A percentile compares a stretch with the other conserved stretches of the same genome.
phyloP scores from a whole-genome alignment of 2,797 vertebrate species.

The Gambusia yucatana region DNA sequence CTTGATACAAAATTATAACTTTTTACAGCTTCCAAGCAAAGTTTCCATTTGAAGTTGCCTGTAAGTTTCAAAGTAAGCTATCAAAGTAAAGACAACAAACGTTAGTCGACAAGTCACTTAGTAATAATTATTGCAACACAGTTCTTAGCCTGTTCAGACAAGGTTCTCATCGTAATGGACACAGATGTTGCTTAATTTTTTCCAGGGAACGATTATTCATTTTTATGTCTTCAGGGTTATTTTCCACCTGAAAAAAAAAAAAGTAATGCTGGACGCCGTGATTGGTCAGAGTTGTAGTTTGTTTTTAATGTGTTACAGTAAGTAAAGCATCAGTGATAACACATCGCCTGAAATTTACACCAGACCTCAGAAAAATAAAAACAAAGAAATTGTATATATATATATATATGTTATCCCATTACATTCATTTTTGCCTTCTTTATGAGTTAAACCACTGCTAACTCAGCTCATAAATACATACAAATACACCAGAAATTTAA shows the following conservation, averaged over 20 bases:
- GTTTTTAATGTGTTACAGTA: slow-evolving; percentile 52
- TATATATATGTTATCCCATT: not conserved
- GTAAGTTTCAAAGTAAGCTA: not conserved
- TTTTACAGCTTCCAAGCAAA: not conserved
- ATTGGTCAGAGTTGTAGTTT: slow-evolving; percentile 34
- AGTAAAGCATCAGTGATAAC: slow-evolving; percentile 45
- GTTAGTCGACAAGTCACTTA: not conserved
- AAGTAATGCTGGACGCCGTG: slow-evolving; percentile 12
- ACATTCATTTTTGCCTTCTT: slow-evolving; percentile 28
- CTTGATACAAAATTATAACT: not conserved
- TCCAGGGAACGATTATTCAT: not conserved
- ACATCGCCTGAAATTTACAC: slow-evolving; percentile 33
- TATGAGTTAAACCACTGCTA: not conserved
- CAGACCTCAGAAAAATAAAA: slow-evolving; percentile 9
- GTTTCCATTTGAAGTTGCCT: not conserved
- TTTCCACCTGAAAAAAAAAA: slow-evolving; percentile 1
- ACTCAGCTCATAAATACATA: slow-evolving; percentile 18
- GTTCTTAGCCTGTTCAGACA: not conserved
- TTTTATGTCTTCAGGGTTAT: not conserved
- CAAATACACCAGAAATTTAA: slow-evolving; percentile 3
- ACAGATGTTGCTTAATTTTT: not conserved
- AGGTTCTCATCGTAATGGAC: not conserved
- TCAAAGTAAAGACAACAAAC: not conserved
- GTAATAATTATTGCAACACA: not conserved
- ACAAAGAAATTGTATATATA: not conserved